phyloP scores from a whole-genome alignment of 2,113 vertebrate genomes.

The Lepus americanus region DNA sequence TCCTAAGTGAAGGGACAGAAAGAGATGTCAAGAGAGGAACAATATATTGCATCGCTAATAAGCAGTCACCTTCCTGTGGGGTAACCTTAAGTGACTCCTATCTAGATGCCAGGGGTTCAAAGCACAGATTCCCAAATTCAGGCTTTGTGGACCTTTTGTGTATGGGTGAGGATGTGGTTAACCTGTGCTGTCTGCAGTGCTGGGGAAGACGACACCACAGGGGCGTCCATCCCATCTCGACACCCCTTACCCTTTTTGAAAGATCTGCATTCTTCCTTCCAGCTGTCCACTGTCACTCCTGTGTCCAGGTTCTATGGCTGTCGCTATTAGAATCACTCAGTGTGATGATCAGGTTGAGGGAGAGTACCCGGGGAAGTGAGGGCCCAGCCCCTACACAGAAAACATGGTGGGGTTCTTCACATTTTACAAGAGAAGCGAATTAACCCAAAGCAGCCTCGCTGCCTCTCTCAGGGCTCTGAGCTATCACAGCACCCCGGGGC shows the following conservation, averaged over 20 bases:
- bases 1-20: not conserved
- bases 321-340: not conserved
- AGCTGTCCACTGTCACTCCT: not conserved
- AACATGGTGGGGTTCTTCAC: not conserved
- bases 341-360: not conserved
- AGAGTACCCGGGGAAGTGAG: not conserved
- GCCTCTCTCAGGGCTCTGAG: not conserved
- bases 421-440: not conserved
- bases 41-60: conserved; percentile 1
- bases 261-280: not conserved
- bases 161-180: not conserved
- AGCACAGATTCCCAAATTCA: conserved; percentile 3
- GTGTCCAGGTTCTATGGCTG: not conserved
- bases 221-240: not conserved
- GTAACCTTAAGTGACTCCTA: not conserved
- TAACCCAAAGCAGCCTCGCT: not conserved
- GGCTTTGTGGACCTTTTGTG: not conserved
- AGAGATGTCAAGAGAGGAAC: conserved; percentile 24
- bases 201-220: not conserved
- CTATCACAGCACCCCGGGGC: not conserved
- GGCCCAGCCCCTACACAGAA: not conserved
- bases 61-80: conserved; percentile 8
- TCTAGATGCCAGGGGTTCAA: not conserved
- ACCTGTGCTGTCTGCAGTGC: not conserved
- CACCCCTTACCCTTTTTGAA: not conserved